A percentile compares a stretch with the other conserved stretches of the same genome.
These are phyloP conservation scores for Prunella himalayana DNA, from an alignment of 2,113 vertebrate genomes.

Conservation along the genomic window DNA sequence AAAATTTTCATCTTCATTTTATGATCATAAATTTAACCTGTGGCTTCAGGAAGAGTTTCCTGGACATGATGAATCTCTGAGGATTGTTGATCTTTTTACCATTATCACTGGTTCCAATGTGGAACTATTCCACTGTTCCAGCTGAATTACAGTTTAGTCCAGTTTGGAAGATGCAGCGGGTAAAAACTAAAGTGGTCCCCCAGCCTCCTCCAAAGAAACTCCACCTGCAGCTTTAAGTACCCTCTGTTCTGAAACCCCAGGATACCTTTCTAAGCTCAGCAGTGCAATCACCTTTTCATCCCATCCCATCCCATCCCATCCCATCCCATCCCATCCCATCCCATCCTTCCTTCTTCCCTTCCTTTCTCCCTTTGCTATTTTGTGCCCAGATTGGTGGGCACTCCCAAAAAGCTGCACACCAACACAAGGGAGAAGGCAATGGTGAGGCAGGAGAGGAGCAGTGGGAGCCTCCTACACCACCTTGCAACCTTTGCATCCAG, in stretches of 20 bases:
- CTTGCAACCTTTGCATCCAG: accelerated
- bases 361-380: not conserved
- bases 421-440: not conserved
- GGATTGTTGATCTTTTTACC: not conserved
- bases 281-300: not conserved
- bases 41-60: not conserved
- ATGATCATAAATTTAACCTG: not conserved
- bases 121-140: not conserved
- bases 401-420: not conserved
- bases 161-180: not conserved
- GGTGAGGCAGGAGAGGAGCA: not conserved
- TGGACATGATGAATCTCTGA: not conserved
- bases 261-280: not conserved
- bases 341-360: too few relatives aligned
- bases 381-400: not conserved
- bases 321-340: not conserved
- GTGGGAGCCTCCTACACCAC: accelerated
- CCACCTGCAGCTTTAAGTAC: not conserved
- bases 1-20: not conserved
- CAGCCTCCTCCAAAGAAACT: not conserved
- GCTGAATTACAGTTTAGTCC: not conserved
- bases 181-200: not conserved
- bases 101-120: not conserved
- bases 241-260: not conserved
- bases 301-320: too few relatives aligned